Conservation (phyloP, 2,113 vertebrate genomes). For the Dromaius novaehollandiae region DNA sequence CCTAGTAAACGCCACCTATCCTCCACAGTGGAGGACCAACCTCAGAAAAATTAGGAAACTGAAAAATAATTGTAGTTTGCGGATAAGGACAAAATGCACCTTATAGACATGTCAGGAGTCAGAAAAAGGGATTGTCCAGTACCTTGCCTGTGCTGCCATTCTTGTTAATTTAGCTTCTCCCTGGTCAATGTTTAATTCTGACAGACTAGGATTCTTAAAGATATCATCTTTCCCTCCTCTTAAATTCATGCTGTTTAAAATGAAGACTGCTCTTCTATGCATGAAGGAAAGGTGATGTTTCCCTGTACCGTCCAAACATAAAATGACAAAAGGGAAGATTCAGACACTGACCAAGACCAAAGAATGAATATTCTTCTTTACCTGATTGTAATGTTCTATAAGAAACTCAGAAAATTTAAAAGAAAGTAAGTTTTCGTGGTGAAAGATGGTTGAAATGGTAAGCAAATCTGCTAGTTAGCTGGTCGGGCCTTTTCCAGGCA, state of each 20-base stretch:
- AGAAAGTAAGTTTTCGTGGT: background rate
- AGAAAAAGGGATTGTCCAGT: background rate
- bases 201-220: constrained; percentile 14
- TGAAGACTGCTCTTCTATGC: background rate
- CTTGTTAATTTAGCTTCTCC: background rate
- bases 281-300: background rate
- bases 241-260: background rate
- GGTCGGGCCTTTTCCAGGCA: background rate
- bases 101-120: background rate
- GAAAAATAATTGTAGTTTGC: background rate
- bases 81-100: background rate
- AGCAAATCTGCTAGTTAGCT: background rate
- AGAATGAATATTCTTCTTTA: background rate
- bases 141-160: background rate
- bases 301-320: background rate
- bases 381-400: background rate
- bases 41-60: background rate
- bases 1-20: background rate
- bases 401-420: background rate
- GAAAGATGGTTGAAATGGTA: background rate
- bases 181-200: background rate
- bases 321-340: background rate
- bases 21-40: background rate
- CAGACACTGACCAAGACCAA: background rate
- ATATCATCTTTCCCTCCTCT: background rate